phyloP scores from a whole-genome alignment of 2,797 vertebrate species.

The Oryzias sinensis region DNA sequence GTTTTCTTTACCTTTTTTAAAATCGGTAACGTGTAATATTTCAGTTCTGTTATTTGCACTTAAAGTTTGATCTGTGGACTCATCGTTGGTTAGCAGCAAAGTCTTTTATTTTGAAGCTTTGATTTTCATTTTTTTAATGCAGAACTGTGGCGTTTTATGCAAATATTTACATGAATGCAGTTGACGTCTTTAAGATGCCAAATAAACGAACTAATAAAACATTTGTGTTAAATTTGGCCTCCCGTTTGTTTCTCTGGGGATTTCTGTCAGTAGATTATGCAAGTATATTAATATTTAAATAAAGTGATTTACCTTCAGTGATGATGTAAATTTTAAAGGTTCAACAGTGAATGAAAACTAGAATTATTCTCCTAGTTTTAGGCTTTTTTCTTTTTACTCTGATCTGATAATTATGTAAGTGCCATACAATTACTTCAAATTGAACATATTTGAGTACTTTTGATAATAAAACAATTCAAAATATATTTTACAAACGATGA shows the following conservation, averaged over 20 bases:
- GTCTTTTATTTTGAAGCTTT: constrained; percentile 30
- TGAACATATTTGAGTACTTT: too few species aligned
- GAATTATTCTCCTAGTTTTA: too few species aligned
- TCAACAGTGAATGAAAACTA: too few species aligned
- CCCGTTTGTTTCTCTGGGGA: neutral
- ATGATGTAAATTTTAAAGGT: too few species aligned
- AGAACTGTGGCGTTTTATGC: constrained; percentile 53
- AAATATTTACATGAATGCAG: constrained; percentile 54
- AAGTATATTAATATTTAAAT: too few species aligned
- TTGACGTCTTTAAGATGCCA: constrained; percentile 51
- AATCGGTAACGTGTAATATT: neutral
- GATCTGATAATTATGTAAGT: too few species aligned
- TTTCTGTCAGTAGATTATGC: neutral
- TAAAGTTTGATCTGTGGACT: constrained; percentile 4
- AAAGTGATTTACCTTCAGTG: too few species aligned
- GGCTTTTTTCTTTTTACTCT: too few species aligned
- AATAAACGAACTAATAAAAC: constrained; percentile 67
- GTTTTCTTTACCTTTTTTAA: neutral
- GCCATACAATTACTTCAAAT: too few species aligned
- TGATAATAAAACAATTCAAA: too few species aligned
- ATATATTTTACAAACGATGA: too few species aligned
- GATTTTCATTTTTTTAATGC: constrained; percentile 23
- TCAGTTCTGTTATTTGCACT: constrained; percentile 8
- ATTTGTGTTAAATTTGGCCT: constrained; percentile 13
- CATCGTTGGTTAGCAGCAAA: constrained; percentile 31